Evolutionary conservation across 2,113 vertebrate species (phyloP).

Genomic region (Leptosomus discolor): DNA sequence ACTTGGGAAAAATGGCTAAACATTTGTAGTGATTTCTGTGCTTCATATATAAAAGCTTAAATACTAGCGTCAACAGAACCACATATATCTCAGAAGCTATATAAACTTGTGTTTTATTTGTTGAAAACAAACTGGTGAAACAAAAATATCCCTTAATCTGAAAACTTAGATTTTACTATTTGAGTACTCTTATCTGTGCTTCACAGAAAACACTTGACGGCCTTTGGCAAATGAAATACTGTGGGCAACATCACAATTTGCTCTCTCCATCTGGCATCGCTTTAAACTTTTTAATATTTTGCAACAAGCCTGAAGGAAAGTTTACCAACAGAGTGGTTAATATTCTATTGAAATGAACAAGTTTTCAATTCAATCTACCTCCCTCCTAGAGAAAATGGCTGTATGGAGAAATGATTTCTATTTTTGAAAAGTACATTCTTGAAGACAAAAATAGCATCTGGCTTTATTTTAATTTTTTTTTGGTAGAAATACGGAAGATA

Average conservation of each 20-base stretch:
- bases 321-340: neutral
- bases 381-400: neutral
- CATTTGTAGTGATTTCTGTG: neutral
- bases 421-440: neutral
- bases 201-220: neutral
- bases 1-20: neutral
- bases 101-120: neutral
- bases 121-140: neutral
- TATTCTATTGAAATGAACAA: neutral
- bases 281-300: neutral
- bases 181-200: neutral
- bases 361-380: neutral
- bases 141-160: neutral
- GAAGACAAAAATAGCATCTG: neutral
- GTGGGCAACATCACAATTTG: neutral
- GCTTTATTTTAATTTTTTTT: neutral
- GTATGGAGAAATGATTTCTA: neutral
- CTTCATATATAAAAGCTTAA: neutral
- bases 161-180: neutral
- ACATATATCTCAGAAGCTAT: neutral
- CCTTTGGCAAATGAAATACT: neutral
- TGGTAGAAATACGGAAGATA: neutral
- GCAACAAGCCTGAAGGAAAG: neutral
- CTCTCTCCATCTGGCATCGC: neutral
- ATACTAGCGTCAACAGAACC: neutral